These are phyloP conservation scores for Camelus dromedarius DNA, from an alignment of 2,113 vertebrate genomes.

Conservation along the genomic window DNA sequence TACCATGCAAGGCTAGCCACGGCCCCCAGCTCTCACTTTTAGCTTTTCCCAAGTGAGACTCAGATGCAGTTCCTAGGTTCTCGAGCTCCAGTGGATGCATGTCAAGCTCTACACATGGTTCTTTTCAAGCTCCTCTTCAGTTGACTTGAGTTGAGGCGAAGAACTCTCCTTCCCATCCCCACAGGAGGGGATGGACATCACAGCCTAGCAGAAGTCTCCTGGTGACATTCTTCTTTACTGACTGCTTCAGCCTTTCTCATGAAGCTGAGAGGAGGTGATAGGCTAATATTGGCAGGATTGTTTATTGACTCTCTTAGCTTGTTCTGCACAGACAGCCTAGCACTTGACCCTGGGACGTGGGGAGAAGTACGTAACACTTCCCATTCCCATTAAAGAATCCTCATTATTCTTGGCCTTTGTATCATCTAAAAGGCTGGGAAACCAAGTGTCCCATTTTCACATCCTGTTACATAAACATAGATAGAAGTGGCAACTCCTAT, in stretches of 20 bases:
- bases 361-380: not conserved
- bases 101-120: not conserved
- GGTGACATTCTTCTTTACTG: not conserved
- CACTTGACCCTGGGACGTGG: not conserved
- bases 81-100: not conserved
- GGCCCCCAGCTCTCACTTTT: not conserved
- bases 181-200: not conserved
- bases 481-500: not conserved
- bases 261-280: not conserved
- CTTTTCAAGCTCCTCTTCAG: not conserved
- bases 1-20: not conserved
- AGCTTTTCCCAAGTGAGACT: not conserved
- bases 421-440: not conserved
- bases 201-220: not conserved
- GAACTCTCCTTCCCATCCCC: not conserved
- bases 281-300: not conserved
- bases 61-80: not conserved
- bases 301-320: not conserved
- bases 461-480: not conserved
- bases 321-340: not conserved
- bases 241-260: not conserved
- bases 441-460: not conserved
- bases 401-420: not conserved
- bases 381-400: not conserved
- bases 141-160: not conserved